A percentile compares a stretch with the other conserved stretches of the same genome.
Conservation (phyloP, 2,888 invertebrate genomes). For the Pollenia labialis region DNA sequence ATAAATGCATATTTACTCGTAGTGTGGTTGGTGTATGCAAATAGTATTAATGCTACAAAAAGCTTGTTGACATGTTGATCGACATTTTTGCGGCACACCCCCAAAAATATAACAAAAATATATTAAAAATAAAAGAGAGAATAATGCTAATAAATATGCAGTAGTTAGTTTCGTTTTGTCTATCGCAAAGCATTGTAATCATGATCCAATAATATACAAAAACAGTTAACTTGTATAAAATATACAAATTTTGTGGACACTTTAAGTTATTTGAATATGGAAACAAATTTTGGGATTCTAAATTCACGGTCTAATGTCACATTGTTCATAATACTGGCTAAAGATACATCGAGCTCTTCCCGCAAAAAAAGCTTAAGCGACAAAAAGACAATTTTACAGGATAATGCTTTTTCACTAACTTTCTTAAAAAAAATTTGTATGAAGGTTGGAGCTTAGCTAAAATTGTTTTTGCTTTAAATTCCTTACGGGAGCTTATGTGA, state of each 20-base stretch:
- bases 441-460: too few species aligned
- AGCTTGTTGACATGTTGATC: conserved; percentile 74
- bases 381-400: too few species aligned
- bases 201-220: conserved; percentile 43
- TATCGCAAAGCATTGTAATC: conserved; percentile 54
- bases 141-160: conserved; percentile 63
- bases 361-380: too few species aligned
- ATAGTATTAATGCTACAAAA: conserved; percentile 40
- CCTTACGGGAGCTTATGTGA: too few species aligned
- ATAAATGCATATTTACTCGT: not conserved
- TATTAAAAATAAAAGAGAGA: not conserved
- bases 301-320: too few species aligned
- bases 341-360: too few species aligned
- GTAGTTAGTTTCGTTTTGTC: conserved; percentile 55
- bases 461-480: too few species aligned
- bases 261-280: not conserved
- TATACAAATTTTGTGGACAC: conserved; percentile 27
- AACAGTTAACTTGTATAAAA: conserved; percentile 37
- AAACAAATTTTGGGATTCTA: not conserved
- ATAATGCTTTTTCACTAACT: too few species aligned
- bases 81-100: conserved; percentile 74
- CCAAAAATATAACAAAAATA: conserved; percentile 47
- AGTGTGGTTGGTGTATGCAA: conserved; percentile 28
- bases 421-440: too few species aligned
- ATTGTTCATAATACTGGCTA: too few species aligned